phyloP scores from a whole-genome alignment of 2,888 invertebrate genomes.

The Drosophila greeni region DNA sequence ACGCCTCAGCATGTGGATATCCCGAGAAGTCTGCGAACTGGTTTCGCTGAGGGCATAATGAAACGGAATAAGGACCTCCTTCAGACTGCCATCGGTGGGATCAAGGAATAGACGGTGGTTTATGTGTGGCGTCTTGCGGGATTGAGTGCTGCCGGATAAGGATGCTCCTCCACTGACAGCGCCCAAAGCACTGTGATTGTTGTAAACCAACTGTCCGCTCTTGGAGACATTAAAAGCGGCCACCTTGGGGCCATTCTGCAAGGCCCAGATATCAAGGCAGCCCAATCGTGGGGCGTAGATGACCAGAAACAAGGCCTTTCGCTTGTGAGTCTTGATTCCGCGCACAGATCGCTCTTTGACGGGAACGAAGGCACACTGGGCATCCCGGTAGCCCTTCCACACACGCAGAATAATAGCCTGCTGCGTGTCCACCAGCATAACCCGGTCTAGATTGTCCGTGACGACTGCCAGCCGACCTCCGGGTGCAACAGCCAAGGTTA shows the following conservation, averaged over 20 bases:
- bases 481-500: conserved; percentile 87
- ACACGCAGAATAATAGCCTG: conserved; percentile 89
- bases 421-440: conserved; percentile 90
- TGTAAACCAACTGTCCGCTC: conserved; percentile 88
- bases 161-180: conserved; percentile 6
- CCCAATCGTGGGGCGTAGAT: conserved; percentile 96
- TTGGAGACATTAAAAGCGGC: conserved; percentile 94
- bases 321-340: conserved; percentile 68
- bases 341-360: conserved; percentile 83
- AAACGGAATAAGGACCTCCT: conserved; percentile 92
- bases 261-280: conserved; percentile 94
- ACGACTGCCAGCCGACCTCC: conserved; percentile 86
- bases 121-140: conserved; percentile 79
- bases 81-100: conserved; percentile 86
- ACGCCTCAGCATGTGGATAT: conserved; percentile 90
- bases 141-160: conserved; percentile 77
- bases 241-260: conserved; percentile 93
- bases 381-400: conserved; percentile 97
- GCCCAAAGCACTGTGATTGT: conserved; percentile 88
- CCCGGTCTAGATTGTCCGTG: conserved; percentile 92
- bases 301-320: conserved; percentile 88
- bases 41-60: conserved; percentile 93
- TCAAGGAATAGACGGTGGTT: conserved; percentile 90
- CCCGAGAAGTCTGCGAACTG: conserved; percentile 91
- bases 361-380: conserved; percentile 95